A percentile compares a stretch with the other conserved stretches of the same genome.
Conservation (phyloP, 64 coral and sea anemone species). For the Pocillopora verrucosa region DNA sequence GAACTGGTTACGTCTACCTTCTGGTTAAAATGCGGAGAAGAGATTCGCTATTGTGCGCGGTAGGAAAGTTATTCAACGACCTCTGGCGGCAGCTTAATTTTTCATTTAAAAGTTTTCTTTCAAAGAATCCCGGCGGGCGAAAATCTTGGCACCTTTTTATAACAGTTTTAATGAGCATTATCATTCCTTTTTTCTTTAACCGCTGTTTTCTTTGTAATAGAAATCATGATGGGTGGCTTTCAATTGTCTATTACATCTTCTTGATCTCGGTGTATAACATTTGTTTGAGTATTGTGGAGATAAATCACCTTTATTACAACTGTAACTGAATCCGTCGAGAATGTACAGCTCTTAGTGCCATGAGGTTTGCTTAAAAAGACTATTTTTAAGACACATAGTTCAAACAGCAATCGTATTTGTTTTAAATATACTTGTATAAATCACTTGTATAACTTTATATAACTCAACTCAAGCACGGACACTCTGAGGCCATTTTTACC, state of each 20-base stretch:
- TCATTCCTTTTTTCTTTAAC: background rate
- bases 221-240: background rate
- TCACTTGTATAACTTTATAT: too few species aligned
- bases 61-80: constrained; percentile 21
- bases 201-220: constrained; percentile 2
- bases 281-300: background rate
- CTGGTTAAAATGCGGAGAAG: background rate
- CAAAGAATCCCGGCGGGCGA: background rate
- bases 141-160: constrained; percentile 8
- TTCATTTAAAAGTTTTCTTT: background rate
- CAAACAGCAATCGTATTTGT: background rate
- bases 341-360: background rate
- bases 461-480: too few species aligned
- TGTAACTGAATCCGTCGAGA: too few species aligned
- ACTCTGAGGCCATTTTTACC: too few species aligned
- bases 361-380: constrained; percentile 1
- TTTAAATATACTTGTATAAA: too few species aligned
- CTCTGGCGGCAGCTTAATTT: background rate
- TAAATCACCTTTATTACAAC: background rate
- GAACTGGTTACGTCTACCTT: too few species aligned
- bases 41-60: background rate
- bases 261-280: background rate
- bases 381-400: background rate
- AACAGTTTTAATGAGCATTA: background rate
- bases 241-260: background rate